These are phyloP conservation scores for Microctonus aethiopoides DNA, from an alignment of 2,888 invertebrate genomes.

Conservation along the genomic window DNA sequence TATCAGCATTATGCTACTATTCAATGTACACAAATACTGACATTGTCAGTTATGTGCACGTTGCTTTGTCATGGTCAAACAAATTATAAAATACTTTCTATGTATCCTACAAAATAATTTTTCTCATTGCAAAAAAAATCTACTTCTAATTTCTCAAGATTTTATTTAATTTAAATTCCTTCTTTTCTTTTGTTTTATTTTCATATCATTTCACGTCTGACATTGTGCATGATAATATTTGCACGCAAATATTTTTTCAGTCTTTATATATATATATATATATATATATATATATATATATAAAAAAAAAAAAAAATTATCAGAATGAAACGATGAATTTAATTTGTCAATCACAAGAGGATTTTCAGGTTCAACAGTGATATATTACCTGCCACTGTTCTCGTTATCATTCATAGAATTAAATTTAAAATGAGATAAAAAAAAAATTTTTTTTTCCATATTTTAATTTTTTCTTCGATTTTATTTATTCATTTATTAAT, in stretches of 20 bases:
- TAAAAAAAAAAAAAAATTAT: too few relatives aligned
- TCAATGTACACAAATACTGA: not conserved
- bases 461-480: not conserved
- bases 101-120: not conserved
- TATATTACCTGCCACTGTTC: not conserved
- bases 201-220: too few relatives aligned
- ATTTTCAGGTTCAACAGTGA: not conserved
- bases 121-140: not conserved
- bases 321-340: too few relatives aligned
- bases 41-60: slow-evolving; percentile 4
- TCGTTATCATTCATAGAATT: too few relatives aligned
- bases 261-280: too few relatives aligned
- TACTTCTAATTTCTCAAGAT: not conserved
- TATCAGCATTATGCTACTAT: not conserved
- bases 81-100: not conserved
- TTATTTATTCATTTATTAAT: too few relatives aligned
- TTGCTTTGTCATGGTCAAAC: slow-evolving; percentile 5
- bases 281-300: too few relatives aligned
- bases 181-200: not conserved
- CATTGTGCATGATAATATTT: too few relatives aligned
- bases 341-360: not conserved
- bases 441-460: not conserved
- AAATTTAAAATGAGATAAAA: not conserved
- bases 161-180: too few relatives aligned
- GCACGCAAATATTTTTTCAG: too few relatives aligned